Evolutionary conservation across 1,140 invertebrate genomes (phyloP).

Genomic region (Arion vulgaris): DNA sequence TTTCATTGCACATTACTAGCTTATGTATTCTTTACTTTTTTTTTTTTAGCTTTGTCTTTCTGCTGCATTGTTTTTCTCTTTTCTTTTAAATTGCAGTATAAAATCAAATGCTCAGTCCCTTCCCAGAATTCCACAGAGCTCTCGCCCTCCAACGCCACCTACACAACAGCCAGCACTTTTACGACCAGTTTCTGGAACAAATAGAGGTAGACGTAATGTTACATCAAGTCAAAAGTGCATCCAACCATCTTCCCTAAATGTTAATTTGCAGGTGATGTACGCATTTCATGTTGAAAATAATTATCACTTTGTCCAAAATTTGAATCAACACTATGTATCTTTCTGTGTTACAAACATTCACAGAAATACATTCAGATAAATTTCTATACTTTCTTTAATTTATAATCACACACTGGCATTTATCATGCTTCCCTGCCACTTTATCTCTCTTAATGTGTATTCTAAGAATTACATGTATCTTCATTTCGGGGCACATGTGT

Average conservation of each 20-base stretch:
- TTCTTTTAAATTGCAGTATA: slow-evolving; percentile 51
- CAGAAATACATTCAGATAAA: too few species aligned
- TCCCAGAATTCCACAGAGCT: slow-evolving; percentile 67
- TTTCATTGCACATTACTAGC: too few species aligned
- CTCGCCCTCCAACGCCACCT: slow-evolving; percentile 58
- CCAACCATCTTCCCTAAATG: slow-evolving; percentile 46
- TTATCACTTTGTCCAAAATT: too few species aligned
- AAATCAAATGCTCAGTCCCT: slow-evolving; percentile 66
- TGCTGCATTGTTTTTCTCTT: slow-evolving; percentile 18
- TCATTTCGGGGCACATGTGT: too few species aligned
- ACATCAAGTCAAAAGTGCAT: slow-evolving; percentile 54
- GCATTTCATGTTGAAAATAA: neutral
- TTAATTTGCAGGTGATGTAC: slow-evolving; percentile 39
- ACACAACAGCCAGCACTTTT: slow-evolving; percentile 43
- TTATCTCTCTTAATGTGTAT: too few species aligned
- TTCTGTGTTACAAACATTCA: too few species aligned
- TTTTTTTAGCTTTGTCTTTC: neutral
- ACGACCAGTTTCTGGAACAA: slow-evolving; percentile 29
- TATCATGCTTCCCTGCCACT: too few species aligned
- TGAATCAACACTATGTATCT: too few species aligned
- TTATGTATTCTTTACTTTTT: too few species aligned
- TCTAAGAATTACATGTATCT: too few species aligned
- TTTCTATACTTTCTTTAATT: too few species aligned
- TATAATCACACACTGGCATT: too few species aligned
- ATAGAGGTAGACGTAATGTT: slow-evolving; percentile 34